Evolutionary conservation across 2,797 vertebrate genomes (phyloP).

Genomic region (Nannoperca australis): DNA sequence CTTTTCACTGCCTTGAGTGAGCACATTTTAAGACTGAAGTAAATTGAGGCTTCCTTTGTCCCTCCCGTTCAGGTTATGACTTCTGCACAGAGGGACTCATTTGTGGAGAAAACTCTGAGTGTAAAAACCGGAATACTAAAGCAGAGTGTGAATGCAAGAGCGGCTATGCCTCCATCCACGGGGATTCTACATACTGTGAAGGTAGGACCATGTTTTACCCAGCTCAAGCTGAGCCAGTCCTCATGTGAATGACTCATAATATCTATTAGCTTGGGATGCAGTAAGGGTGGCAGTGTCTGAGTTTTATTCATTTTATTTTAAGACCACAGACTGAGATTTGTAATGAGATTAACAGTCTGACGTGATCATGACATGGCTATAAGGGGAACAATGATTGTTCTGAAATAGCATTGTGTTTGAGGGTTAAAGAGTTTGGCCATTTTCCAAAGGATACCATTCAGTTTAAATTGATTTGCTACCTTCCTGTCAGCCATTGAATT

Average conservation of each 20-base stretch:
- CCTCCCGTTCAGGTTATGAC: constrained; percentile 89
- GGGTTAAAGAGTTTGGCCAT: too few relatives aligned
- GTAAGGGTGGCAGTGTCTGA: not conserved
- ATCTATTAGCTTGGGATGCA: not conserved
- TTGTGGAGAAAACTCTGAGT: constrained; percentile 95
- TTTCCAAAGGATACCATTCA: not conserved
- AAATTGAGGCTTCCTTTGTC: constrained; percentile 51
- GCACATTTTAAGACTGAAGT: constrained; percentile 45
- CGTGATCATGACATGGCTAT: not conserved
- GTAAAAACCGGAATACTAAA: constrained; percentile 93
- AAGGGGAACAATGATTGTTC: not conserved
- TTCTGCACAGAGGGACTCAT: constrained; percentile 94
- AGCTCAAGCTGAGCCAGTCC: not conserved
- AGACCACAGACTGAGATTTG: constrained; percentile 4
- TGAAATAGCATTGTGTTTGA: not conserved
- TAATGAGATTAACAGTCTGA: constrained; percentile 26
- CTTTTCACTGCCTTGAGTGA: constrained; percentile 37
- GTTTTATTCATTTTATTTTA: constrained; percentile 15
- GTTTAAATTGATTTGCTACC: not conserved
- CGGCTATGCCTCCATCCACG: constrained; percentile 91
- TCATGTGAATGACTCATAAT: constrained; percentile 18
- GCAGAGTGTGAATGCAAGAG: constrained; percentile 94
- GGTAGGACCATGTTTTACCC: constrained; percentile 82
- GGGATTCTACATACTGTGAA: constrained; percentile 94
- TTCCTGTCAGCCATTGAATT: not conserved